Base-by-base conservation (phyloP, 64 coral and sea anemone genomes). In the Astreopora myriophthalma region DNA sequence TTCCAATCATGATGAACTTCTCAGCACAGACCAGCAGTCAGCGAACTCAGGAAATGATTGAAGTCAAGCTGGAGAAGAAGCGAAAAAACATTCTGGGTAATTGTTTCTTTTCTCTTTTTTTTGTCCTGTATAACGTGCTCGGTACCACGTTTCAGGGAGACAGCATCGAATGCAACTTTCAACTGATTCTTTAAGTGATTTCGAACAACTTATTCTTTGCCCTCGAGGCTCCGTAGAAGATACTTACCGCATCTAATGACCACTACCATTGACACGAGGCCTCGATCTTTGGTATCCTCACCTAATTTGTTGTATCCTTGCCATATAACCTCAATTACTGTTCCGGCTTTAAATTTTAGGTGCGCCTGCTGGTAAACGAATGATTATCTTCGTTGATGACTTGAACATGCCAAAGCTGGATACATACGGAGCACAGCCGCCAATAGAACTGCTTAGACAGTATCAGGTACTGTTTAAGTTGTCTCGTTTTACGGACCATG, bases 371-470 rank as follows among this genome's bases (percentile, higher is more conserved):
- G 97, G 97, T 68, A 99, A 99, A 66, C 90, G 94, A 71, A 86
- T 99, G 52, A 89, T 99, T 19, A 80, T 99, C 26, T 99, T 99
- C 60, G 97, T 99, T 24, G 97, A 99, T 64, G 97, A 99, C 82
- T 94, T 99, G 33, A 99, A 99, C 88, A 99, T 99, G 97, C 97
- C 97, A 29, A 99, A 99, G 68, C 80, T 98, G 64, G 96, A 98
- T 49, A 98, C 96, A 1, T 98, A 98, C 17, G 96, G 96, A 29
- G 91, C 96, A 40, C 96, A 98, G 13, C 96, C 96, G 52, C 96
- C 96, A 5, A 95, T 98, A 57, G 96, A 98, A 10, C 75, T 98
- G 32, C 76, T 98, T 49, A 79, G 96, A 32, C 96, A 98, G 69
- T 98, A 95, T 69, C 96, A 98, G 85, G 96, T 98, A 69, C 10